Percentiles rank a stretch among this genome's conserved stretches.
phyloP scores from a whole-genome alignment of 35 echinoderm and acorn worm genomes.

The Lytechinus pictus region DNA sequence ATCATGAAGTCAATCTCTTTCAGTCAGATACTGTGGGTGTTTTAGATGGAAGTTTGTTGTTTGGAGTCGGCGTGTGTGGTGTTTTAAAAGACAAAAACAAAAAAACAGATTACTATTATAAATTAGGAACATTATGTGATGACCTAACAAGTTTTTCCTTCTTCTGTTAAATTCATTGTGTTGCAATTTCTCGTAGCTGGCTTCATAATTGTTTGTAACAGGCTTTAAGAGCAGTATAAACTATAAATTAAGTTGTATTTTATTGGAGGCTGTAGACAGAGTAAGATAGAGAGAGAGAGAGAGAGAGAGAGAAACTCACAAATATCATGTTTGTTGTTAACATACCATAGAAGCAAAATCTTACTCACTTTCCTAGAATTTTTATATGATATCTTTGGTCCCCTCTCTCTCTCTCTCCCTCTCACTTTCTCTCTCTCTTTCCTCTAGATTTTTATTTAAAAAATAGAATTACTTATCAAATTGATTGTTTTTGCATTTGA shows the following conservation, averaged over 20 bases:
- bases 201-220: neutral
- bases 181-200: constrained; percentile 24
- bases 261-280: neutral
- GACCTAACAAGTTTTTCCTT: constrained; percentile 19
- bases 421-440: neutral
- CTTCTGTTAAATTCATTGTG: constrained; percentile 1
- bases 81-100: constrained; percentile 20
- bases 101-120: neutral
- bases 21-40: constrained; percentile 30
- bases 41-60: constrained; percentile 25
- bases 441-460: neutral
- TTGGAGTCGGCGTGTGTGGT: constrained; percentile 25
- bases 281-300: neutral
- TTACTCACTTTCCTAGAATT: neutral
- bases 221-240: neutral
- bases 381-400: neutral
- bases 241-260: constrained; percentile 8
- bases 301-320: neutral
- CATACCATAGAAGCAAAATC: neutral
- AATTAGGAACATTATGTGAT: constrained; percentile 33
- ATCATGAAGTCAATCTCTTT: constrained; percentile 16
- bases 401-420: too few relatives aligned
- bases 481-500: constrained; percentile 25
- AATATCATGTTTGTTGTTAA: neutral
- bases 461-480: neutral